Percentiles rank a stretch among this genome's conserved stretches.
Conservation (phyloP, 37 sponge, comb jelly and placozoan genomes). For the Chondrilla cf. caribensis region DNA sequence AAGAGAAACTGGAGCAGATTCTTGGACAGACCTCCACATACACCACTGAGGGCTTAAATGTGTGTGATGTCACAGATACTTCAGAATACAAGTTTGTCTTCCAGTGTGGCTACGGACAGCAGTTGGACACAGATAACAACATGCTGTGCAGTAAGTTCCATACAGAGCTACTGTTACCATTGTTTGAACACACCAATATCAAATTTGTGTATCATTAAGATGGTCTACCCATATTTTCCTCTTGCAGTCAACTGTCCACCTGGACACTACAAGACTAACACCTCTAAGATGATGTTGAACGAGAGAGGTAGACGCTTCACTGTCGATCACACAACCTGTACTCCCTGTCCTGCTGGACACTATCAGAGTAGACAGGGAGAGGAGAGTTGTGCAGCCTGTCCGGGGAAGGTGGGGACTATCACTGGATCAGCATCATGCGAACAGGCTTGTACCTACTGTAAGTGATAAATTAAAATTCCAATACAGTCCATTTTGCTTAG, state of each 20-base stretch:
- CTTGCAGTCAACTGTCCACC: neutral
- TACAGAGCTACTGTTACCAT: neutral
- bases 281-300: neutral
- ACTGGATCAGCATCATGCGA: neutral
- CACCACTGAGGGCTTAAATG: neutral
- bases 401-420: neutral
- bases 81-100: neutral
- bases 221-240: neutral
- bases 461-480: neutral
- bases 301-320: neutral
- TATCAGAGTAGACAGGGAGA: neutral
- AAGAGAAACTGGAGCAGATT: neutral
- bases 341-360: neutral
- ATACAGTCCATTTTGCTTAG: too few species aligned
- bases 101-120: neutral
- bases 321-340: neutral
- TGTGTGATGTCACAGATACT: neutral
- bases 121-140: neutral
- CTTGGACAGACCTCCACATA: neutral
- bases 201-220: neutral
- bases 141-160: conserved; percentile 8
- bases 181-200: neutral
- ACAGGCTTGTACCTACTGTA: neutral
- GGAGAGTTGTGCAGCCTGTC: neutral
- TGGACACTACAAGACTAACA: neutral